Conservation (phyloP, 2,113 vertebrate genomes). For the Geothlypis trichas region DNA sequence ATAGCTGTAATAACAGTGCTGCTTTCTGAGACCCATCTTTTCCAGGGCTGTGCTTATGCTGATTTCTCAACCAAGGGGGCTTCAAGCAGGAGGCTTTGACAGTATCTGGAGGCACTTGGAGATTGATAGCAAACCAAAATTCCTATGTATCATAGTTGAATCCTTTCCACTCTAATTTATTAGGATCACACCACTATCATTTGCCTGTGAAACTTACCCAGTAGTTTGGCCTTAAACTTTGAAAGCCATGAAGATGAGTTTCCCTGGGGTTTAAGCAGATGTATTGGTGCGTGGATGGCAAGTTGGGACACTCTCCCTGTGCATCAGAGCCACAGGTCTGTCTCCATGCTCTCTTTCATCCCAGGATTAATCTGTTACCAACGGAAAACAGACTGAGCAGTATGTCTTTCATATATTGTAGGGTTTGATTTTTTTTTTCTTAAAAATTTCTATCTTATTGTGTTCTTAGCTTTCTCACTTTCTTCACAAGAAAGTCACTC, state of each 20-base stretch:
- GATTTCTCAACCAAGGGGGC: neutral
- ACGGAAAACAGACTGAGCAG: neutral
- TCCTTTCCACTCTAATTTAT: neutral
- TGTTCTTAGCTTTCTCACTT: neutral
- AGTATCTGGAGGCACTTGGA: neutral
- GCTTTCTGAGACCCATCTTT: neutral
- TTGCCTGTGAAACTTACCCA: neutral
- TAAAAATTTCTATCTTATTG: neutral
- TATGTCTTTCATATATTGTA: neutral
- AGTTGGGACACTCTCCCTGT: neutral
- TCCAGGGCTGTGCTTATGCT: neutral
- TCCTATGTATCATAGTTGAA: neutral
- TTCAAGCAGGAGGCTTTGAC: neutral
- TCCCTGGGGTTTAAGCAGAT: neutral
- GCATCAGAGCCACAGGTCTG: neutral
- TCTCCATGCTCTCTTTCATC: neutral
- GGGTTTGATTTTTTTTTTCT: neutral
- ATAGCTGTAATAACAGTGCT: neutral
- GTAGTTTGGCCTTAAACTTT: neutral
- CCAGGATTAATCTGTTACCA: neutral
- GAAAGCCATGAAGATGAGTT: neutral
- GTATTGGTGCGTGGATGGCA: accelerated
- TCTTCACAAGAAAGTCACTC: neutral
- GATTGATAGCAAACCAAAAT: neutral
- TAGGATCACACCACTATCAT: neutral